These are phyloP conservation scores for Promerops cafer DNA, from an alignment of 2,113 vertebrate species.

Conservation along the genomic window DNA sequence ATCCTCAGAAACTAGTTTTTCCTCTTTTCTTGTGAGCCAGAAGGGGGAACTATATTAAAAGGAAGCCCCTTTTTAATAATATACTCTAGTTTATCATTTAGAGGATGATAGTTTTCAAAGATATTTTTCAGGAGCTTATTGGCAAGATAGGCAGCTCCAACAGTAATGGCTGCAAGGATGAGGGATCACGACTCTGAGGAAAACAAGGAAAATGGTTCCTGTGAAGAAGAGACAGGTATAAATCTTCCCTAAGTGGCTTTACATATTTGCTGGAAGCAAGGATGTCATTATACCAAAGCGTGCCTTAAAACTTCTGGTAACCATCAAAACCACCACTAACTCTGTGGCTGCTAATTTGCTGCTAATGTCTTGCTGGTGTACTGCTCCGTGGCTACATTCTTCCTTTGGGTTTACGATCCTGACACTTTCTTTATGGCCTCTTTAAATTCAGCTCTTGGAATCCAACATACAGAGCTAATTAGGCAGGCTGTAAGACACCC, in stretches of 20 bases:
- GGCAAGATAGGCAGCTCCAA: not conserved
- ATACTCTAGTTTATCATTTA: not conserved
- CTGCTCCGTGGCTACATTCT: not conserved
- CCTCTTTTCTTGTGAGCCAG: not conserved
- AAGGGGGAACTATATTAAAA: not conserved
- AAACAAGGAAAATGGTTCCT: not conserved
- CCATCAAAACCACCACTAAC: not conserved
- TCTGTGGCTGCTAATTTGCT: not conserved
- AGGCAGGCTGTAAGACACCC: not conserved
- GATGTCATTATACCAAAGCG: not conserved
- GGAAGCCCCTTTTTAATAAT: not conserved
- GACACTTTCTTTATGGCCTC: not conserved
- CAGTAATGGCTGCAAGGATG: not conserved
- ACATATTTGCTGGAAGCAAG: not conserved
- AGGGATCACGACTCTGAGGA: not conserved
- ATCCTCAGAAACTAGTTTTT: not conserved
- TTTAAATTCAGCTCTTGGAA: not conserved
- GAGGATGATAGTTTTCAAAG: not conserved
- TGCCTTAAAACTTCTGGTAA: not conserved
- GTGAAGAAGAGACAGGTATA: not conserved
- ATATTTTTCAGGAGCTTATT: not conserved
- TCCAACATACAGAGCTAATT: not conserved
- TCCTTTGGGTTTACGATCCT: not conserved
- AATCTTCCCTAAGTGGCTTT: constrained; percentile 29
- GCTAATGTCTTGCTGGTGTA: not conserved